Evolutionary conservation across 2,797 vertebrate species (phyloP).

Genomic region (Melanotaenia pygmaea): DNA sequence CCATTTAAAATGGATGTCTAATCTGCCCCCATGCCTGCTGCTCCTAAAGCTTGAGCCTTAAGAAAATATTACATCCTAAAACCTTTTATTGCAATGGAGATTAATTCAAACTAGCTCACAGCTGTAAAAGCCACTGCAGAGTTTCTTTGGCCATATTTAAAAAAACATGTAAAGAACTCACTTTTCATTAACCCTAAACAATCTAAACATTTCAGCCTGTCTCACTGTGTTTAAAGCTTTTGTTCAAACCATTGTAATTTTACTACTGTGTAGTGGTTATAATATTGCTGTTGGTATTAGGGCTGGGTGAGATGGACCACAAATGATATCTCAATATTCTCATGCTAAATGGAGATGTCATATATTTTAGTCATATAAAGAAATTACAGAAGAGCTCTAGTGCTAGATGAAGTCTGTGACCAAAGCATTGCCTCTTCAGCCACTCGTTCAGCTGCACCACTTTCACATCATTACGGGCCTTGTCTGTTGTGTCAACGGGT

Average conservation of each 20-base stretch:
- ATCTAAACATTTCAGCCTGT: not conserved
- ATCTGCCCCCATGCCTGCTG: slow-evolving; percentile 15
- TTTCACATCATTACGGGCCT: not conserved
- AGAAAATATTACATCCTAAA: slow-evolving; percentile 26
- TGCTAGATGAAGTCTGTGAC: no score
- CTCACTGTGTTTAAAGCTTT: not conserved
- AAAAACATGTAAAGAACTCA: not conserved
- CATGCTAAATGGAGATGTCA: no score
- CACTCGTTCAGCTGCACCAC: no score
- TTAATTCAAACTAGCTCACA: not conserved
- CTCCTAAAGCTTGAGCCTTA: slow-evolving; percentile 19
- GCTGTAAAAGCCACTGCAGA: not conserved
- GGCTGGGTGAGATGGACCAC: no score
- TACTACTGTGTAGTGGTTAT: not conserved
- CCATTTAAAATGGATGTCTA: slow-evolving; percentile 29
- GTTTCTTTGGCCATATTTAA: slow-evolving; percentile 5
- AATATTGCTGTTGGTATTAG: not conserved
- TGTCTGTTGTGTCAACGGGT: not conserved
- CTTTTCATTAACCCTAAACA: slow-evolving; percentile 1
- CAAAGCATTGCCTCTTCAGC: no score
- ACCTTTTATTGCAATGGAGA: slow-evolving; percentile 10
- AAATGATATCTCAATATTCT: not conserved
- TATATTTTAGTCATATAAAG: not conserved
- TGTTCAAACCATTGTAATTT: not conserved
- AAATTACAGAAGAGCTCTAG: not conserved